These are phyloP conservation scores for Ictalurus furcatus DNA, from an alignment of 2,113 vertebrate genomes.

Conservation along the genomic window DNA sequence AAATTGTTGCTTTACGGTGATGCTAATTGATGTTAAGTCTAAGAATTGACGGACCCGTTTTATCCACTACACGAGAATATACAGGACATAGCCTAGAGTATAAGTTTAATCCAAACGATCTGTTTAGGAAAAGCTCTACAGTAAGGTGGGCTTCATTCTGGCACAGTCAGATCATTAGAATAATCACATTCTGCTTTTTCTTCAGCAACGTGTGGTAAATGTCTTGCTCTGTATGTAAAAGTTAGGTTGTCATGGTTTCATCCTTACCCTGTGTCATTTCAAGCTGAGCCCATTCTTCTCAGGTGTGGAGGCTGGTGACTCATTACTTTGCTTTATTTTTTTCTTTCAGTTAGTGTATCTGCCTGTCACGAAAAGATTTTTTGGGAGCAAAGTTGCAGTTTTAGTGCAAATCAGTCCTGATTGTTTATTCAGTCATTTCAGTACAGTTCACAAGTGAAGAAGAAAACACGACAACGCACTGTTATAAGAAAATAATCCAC, in stretches of 20 bases:
- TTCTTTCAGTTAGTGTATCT: not conserved
- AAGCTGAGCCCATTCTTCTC: conserved; percentile 13
- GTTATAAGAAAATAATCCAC: not conserved
- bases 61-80: conserved; percentile 66
- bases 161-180: conserved; percentile 67
- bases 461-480: not conserved
- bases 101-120: conserved; percentile 65
- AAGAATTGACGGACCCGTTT: conserved; percentile 69
- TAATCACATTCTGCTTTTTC: conserved; percentile 64
- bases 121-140: conserved; percentile 7
- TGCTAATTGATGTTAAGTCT: conserved; percentile 72
- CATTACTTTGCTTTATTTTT: not conserved
- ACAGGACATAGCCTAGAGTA: conserved; percentile 56
- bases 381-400: not conserved
- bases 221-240: conserved; percentile 55
- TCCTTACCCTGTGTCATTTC: conserved; percentile 6
- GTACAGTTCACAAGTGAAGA: not conserved
- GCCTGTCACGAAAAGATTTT: not conserved
- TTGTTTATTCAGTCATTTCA: not conserved
- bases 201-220: conserved; percentile 65
- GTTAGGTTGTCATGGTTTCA: conserved; percentile 4
- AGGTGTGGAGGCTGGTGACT: not conserved
- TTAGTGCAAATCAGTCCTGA: not conserved
- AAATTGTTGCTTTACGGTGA: conserved; percentile 72
- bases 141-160: conserved; percentile 66